These are phyloP conservation scores for Spatula versicolor DNA, from an alignment of 2,797 vertebrate species.

Conservation along the genomic window DNA sequence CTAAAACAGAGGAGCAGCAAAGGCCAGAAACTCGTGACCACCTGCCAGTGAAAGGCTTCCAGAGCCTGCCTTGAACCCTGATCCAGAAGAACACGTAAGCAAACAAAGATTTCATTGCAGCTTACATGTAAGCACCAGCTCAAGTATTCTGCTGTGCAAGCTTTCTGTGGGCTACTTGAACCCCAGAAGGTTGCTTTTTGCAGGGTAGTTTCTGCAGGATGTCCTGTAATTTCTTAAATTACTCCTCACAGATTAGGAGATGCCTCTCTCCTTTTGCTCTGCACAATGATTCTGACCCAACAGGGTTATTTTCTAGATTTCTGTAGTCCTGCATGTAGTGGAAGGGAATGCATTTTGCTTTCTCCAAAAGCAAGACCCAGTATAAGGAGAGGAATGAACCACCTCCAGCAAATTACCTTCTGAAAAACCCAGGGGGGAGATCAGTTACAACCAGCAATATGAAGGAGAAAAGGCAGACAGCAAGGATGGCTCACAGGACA, in stretches of 20 bases:
- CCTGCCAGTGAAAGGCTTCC: neutral
- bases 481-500: neutral
- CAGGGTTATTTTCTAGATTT: neutral
- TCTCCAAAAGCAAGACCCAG: neutral
- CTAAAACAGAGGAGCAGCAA: neutral
- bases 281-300: neutral
- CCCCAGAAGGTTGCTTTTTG: neutral
- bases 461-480: neutral
- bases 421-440: neutral
- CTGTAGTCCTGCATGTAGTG: neutral
- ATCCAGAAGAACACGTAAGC: neutral
- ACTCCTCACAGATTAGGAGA: neutral
- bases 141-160: neutral
- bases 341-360: neutral
- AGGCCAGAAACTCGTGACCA: neutral
- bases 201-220: neutral
- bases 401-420: neutral
- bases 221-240: neutral
- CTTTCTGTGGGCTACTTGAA: neutral
- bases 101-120: neutral
- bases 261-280: neutral
- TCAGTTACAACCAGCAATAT: rapidly evolving
- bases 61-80: neutral
- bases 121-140: neutral
- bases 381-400: neutral